phyloP scores from a whole-genome alignment of 2,888 invertebrate species.

The Seira sanloemensis region DNA sequence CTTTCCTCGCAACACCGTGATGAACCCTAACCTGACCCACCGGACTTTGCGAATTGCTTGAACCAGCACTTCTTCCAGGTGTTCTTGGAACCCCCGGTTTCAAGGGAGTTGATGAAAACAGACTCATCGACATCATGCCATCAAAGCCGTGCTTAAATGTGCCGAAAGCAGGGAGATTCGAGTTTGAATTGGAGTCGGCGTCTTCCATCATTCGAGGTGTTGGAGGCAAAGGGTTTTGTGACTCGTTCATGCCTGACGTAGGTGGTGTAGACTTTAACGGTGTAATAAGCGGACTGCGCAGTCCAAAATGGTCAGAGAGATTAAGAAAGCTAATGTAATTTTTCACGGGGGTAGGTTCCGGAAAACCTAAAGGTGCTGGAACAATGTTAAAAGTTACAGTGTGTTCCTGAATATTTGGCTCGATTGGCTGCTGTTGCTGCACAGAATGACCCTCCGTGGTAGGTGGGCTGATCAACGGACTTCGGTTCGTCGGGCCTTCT shows the following conservation, averaged over 20 bases:
- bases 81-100: conserved; percentile 51
- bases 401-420: too few species aligned
- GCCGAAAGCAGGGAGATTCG: not conserved
- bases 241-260: conserved; percentile 22
- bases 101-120: conserved; percentile 43
- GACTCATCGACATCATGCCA: conserved; percentile 11
- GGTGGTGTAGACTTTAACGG: conserved; percentile 40
- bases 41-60: conserved; percentile 52
- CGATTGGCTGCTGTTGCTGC: conserved; percentile 2
- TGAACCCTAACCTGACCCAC: not conserved
- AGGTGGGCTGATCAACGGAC: not conserved
- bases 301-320: not conserved
- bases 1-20: too few species aligned
- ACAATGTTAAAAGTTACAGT: conserved; percentile 46
- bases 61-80: conserved; percentile 44
- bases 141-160: conserved; percentile 29
- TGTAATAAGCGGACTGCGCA: conserved; percentile 42
- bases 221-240: conserved; percentile 43
- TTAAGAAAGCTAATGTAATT: conserved; percentile 22
- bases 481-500: not conserved
- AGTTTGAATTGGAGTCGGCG: conserved; percentile 52
- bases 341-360: conserved; percentile 66
- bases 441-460: not conserved
- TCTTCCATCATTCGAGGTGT: conserved; percentile 50
- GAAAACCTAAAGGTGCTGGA: conserved; percentile 55